Conservation (phyloP, 2,113 vertebrate genomes). For the Passer montanus region DNA sequence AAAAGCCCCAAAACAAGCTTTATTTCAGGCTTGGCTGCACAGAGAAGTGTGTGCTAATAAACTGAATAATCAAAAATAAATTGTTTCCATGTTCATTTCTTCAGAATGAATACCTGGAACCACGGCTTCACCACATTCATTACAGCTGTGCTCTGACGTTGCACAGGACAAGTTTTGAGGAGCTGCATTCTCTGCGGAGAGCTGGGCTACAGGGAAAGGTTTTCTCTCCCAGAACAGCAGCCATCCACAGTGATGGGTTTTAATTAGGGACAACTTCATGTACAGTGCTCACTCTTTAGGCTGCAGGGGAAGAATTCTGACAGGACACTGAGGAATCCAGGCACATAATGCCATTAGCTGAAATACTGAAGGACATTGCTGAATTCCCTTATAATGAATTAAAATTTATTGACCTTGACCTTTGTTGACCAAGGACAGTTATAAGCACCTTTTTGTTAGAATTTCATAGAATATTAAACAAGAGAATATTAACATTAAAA, state of each 20-base stretch:
- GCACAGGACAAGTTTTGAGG: not conserved
- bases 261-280: not conserved
- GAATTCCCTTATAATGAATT: not conserved
- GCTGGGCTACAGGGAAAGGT: not conserved
- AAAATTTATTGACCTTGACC: not conserved
- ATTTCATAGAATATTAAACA: not conserved
- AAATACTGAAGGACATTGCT: not conserved
- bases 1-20: slow-evolving; percentile 5
- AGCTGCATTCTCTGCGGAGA: not conserved
- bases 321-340: not conserved
- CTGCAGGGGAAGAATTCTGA: not conserved
- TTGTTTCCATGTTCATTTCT: not conserved
- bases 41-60: not conserved
- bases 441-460: not conserved
- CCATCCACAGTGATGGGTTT: not conserved
- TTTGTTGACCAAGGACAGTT: not conserved
- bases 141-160: not conserved
- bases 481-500: not conserved
- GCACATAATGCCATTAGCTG: not conserved
- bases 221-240: not conserved
- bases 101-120: not conserved
- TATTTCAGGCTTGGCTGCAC: slow-evolving; percentile 33
- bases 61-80: not conserved
- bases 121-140: not conserved
- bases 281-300: too few relatives aligned